phyloP scores from a whole-genome alignment of 2,113 vertebrate genomes.

The Formicarius rufipectus region DNA sequence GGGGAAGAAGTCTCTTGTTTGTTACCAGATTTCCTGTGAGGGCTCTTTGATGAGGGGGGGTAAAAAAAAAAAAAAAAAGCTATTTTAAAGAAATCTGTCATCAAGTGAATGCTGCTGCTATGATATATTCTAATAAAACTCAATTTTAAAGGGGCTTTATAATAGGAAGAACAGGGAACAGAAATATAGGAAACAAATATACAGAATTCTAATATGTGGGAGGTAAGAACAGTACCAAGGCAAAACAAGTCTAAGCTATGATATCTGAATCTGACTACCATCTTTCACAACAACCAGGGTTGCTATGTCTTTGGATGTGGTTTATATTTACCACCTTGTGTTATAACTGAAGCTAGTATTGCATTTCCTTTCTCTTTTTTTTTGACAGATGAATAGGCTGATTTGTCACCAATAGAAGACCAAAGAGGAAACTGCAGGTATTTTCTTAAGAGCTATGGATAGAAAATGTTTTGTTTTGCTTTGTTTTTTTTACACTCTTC shows the following conservation, averaged over 20 bases:
- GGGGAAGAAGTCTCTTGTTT: not conserved
- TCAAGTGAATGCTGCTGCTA: not conserved
- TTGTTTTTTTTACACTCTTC: too few species aligned
- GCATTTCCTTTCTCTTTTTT: not conserved
- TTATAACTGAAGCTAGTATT: not conserved
- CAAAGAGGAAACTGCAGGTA: not conserved
- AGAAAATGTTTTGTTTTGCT: not conserved
- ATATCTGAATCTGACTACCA: not conserved
- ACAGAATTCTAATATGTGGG: not conserved
- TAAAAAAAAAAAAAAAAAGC: not conserved
- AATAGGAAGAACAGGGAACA: not conserved
- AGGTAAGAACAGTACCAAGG: not conserved
- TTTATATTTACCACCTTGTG: not conserved
- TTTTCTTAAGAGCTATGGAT: not conserved
- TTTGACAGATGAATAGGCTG: not conserved
- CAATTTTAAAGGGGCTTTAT: not conserved
- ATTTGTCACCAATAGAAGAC: not conserved
- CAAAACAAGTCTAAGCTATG: not conserved
- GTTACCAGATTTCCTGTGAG: constrained; percentile 22
- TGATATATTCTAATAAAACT: constrained; percentile 5
- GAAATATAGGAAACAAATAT: not conserved
- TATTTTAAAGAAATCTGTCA: not conserved
- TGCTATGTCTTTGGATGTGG: not conserved
- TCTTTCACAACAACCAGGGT: not conserved
- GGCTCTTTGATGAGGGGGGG: constrained; percentile 18